Conservation (phyloP, 2,113 vertebrate genomes). For the Candoia aspera region DNA sequence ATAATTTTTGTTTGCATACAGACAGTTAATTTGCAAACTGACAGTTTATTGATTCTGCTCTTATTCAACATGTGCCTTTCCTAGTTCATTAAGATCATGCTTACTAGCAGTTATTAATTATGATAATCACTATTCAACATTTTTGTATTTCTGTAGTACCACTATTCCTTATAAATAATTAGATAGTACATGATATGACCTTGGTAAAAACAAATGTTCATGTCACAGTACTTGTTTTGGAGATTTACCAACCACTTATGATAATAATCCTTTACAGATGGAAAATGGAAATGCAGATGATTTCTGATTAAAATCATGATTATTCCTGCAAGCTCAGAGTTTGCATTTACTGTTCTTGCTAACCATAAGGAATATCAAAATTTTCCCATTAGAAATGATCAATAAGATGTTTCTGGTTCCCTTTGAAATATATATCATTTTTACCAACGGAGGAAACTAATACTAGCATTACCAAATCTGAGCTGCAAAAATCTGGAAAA, state of each 20-base stretch:
- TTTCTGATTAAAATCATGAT: neutral
- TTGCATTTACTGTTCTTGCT: too few species aligned
- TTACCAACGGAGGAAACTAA: neutral
- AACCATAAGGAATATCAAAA: neutral
- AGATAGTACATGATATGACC: neutral
- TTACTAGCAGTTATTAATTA: neutral
- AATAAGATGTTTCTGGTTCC: neutral
- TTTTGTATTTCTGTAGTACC: neutral
- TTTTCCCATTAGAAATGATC: neutral
- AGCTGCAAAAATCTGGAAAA: too few species aligned
- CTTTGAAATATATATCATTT: neutral
- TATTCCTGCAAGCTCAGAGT: too few species aligned
- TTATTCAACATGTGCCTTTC: neutral
- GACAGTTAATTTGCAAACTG: neutral
- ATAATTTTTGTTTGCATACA: neutral
- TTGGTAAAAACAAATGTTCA: neutral
- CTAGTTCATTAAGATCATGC: neutral
- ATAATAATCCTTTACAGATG: neutral
- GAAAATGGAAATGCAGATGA: neutral
- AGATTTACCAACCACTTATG: neutral
- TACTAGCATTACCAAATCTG: neutral
- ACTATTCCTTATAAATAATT: neutral
- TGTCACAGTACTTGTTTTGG: neutral
- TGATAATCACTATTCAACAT: neutral
- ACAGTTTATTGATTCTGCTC: neutral